Percentiles rank a stretch among this genome's conserved stretches.
phyloP scores from a whole-genome alignment of 2,888 invertebrate species.

The Nymphalis urticae region DNA sequence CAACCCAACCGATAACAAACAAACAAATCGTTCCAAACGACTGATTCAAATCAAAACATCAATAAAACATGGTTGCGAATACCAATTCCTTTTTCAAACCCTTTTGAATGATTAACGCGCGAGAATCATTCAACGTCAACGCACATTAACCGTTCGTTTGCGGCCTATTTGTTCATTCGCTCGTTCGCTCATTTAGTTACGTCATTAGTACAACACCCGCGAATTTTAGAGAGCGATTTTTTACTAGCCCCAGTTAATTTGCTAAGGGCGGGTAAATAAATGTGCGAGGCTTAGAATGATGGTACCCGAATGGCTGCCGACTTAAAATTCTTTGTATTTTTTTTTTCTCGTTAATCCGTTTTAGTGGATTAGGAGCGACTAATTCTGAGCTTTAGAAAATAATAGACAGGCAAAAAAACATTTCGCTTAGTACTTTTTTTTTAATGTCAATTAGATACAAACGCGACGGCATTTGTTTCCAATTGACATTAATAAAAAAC shows the following conservation, averaged over 20 bases:
- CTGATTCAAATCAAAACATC: conserved; percentile 40
- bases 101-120: conserved; percentile 43
- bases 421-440: too few relatives aligned
- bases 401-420: conserved; percentile 2
- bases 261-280: conserved; percentile 34
- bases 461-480: too few relatives aligned
- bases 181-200: conserved; percentile 41
- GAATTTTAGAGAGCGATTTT: conserved; percentile 40
- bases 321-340: conserved; percentile 20
- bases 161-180: conserved; percentile 43
- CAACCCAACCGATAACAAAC: conserved; percentile 35
- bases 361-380: conserved; percentile 8
- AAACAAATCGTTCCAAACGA: conserved; percentile 38
- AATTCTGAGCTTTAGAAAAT: background rate
- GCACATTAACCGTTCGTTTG: conserved; percentile 43
- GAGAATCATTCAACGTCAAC: conserved; percentile 44
- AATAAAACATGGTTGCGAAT: conserved; percentile 38
- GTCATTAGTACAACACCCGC: conserved; percentile 41
- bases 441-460: too few relatives aligned
- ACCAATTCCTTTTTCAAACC: conserved; percentile 34
- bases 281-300: conserved; percentile 25
- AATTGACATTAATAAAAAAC: too few relatives aligned
- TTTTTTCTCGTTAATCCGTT: conserved; percentile 17
- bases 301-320: conserved; percentile 12
- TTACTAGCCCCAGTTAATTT: conserved; percentile 40